These are phyloP conservation scores for Odontophorus gujanensis DNA, from an alignment of 2,113 vertebrate genomes.

Conservation along the genomic window DNA sequence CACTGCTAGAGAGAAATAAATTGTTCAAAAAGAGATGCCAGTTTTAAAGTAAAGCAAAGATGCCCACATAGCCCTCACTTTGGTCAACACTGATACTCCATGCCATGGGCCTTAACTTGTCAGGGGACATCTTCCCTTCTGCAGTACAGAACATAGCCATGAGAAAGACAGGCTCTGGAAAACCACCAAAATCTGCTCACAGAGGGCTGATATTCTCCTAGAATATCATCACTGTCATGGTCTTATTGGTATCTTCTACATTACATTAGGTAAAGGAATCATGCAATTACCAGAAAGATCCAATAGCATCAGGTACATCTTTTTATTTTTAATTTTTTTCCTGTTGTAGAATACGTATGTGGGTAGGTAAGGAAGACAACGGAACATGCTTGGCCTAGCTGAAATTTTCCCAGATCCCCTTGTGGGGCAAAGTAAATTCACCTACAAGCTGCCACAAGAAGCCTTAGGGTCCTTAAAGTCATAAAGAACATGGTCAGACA, in stretches of 20 bases:
- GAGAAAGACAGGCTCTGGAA: neutral
- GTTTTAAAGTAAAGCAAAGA: slow-evolving; percentile 42
- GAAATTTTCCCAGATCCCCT: neutral
- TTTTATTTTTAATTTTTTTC: neutral
- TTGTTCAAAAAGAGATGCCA: slow-evolving; percentile 5
- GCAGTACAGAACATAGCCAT: neutral
- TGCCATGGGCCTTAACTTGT: slow-evolving; percentile 30
- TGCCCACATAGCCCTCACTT: neutral
- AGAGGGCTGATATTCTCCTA: neutral
- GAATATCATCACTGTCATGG: neutral
- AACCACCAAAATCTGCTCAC: neutral
- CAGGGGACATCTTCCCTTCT: neutral
- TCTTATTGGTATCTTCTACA: neutral
- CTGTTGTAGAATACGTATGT: neutral
- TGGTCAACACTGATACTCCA: slow-evolving; percentile 34
- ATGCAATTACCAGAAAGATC: neutral
- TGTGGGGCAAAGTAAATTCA: neutral
- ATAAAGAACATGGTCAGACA: neutral
- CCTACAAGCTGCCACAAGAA: neutral
- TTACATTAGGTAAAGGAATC: neutral
- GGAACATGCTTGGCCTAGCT: neutral
- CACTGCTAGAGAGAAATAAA: slow-evolving; percentile 37
- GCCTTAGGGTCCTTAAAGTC: neutral
- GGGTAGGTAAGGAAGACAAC: neutral
- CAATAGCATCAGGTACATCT: neutral